Percentiles rank a stretch among this genome's conserved stretches.
These are phyloP conservation scores for Ommatoiulus sabulosus DNA, from an alignment of 2,888 invertebrate genomes.

Conservation along the genomic window DNA sequence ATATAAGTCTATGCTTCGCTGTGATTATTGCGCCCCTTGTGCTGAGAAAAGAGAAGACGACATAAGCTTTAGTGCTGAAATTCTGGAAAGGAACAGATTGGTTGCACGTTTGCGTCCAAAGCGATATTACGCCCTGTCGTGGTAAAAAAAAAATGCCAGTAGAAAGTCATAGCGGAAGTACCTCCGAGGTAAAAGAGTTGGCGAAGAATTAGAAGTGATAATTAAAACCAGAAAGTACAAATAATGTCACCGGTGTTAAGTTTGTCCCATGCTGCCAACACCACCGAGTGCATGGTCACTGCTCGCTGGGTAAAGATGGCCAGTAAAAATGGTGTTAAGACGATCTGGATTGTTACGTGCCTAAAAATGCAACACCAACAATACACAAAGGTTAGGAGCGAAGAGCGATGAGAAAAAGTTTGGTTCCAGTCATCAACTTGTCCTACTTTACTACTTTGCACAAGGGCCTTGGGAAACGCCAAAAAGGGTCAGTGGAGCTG, in stretches of 20 bases:
- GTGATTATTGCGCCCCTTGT: slow-evolving; percentile 42
- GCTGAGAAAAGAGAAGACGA: slow-evolving; percentile 13
- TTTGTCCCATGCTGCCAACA: background rate
- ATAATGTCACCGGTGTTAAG: slow-evolving; percentile 48
- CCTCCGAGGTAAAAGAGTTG: background rate
- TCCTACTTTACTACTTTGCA: background rate
- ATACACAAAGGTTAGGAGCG: background rate
- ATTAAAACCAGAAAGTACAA: slow-evolving; percentile 54
- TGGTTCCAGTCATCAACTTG: background rate
- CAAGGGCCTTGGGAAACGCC: background rate
- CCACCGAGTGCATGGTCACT: background rate
- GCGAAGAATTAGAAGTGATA: slow-evolving; percentile 25
- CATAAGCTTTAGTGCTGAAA: background rate
- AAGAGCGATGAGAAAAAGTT: background rate
- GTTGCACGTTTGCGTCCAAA: slow-evolving; percentile 34
- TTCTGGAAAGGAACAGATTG: background rate
- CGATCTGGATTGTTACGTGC: slow-evolving; percentile 5
- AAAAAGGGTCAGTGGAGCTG: background rate
- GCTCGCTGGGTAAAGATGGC: background rate
- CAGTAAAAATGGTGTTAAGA: background rate
- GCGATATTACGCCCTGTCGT: background rate
- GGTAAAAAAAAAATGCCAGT: background rate
- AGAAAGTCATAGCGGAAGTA: background rate
- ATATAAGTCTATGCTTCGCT: slow-evolving; percentile 47
- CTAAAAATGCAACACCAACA: background rate